Base-by-base conservation (phyloP, 2,888 invertebrate genomes). In the Cryptus armator region DNA sequence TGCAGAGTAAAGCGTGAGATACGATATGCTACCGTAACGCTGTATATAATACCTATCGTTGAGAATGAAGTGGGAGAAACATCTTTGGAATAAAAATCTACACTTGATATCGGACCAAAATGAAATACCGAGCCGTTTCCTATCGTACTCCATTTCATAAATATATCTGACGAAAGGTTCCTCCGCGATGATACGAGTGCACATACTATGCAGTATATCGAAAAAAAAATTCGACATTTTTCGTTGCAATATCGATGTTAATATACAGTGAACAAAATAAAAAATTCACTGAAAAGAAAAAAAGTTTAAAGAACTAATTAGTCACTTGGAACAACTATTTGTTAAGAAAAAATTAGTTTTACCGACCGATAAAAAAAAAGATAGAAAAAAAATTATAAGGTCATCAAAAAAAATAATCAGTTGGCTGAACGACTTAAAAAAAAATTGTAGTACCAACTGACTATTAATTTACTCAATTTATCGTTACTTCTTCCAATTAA, bases 41-140 rank as follows among this genome's bases (percentile, higher is more conserved):
- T 81, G 46, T 62, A 72, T 43, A 43, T 29, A 37, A 43, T 64
- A 12, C 10, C 37, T 66, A 48, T 59, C 74, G 14, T 7, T 37
- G 9, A 29, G 53, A 44, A 66, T 59, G 59, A 32, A 51, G 16
- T 56, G 62, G 72, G 56, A 44, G 51, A 79, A 82, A 46, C 71
- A 76, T 71, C 66, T 32, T 12, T 14, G 16, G 79, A 82, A 82
- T 79, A 67, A 82, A 76, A 82, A 82, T 79, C 75, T 46, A 67
- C 43, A 12, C 43, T n/a, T 66, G 51, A 66, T 46, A 85, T 82
- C 82, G 79, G 59, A 68, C 5, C 68, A 53, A 43, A 81, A 48
- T 79, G 51, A 81, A 75, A 72, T 16, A 48, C 19, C 24, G 43
- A 29, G 37, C 37, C 48, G 59, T 78, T 51, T 70, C 56, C 19